These are phyloP conservation scores for Erpobdella octoculata DNA, from an alignment of 2,888 invertebrate species.

Conservation along the genomic window DNA sequence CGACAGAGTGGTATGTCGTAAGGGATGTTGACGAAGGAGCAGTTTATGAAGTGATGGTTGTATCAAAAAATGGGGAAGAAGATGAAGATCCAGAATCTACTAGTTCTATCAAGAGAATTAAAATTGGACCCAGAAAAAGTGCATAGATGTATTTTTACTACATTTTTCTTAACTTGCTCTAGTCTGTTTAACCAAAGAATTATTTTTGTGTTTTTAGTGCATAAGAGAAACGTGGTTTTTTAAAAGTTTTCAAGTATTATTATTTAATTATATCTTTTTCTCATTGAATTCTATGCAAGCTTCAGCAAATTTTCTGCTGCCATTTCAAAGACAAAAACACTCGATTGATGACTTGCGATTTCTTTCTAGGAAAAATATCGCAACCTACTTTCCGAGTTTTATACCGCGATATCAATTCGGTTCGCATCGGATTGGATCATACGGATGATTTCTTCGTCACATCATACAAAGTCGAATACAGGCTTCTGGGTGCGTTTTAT, in stretches of 20 bases:
- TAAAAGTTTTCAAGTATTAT: too few relatives aligned
- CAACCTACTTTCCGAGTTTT: constrained; percentile 13
- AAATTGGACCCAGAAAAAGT: constrained; percentile 36
- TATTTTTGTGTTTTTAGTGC: not conserved
- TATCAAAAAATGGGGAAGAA: constrained; percentile 34
- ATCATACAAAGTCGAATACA: constrained; percentile 7
- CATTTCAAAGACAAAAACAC: too few relatives aligned
- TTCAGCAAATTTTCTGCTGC: too few relatives aligned
- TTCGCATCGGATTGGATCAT: constrained; percentile 14
- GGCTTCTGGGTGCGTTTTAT: not conserved
- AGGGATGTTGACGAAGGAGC: constrained; percentile 33
- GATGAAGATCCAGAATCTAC: constrained; percentile 29
- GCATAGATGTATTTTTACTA: not conserved
- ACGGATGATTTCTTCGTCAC: not conserved
- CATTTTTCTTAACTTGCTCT: too few relatives aligned
- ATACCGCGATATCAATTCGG: not conserved
- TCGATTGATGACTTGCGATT: not conserved
- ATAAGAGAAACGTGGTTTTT: too few relatives aligned
- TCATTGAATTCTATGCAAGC: too few relatives aligned
- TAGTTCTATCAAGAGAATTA: constrained; percentile 33
- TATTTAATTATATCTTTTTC: too few relatives aligned
- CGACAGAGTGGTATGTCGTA: constrained; percentile 35
- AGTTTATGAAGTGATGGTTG: constrained; percentile 36
- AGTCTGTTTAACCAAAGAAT: not conserved
- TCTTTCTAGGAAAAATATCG: not conserved